A percentile compares a stretch with the other conserved stretches of the same genome.
Evolutionary conservation across 2,888 invertebrate genomes (phyloP).

Genomic region (Sericinus montela): DNA sequence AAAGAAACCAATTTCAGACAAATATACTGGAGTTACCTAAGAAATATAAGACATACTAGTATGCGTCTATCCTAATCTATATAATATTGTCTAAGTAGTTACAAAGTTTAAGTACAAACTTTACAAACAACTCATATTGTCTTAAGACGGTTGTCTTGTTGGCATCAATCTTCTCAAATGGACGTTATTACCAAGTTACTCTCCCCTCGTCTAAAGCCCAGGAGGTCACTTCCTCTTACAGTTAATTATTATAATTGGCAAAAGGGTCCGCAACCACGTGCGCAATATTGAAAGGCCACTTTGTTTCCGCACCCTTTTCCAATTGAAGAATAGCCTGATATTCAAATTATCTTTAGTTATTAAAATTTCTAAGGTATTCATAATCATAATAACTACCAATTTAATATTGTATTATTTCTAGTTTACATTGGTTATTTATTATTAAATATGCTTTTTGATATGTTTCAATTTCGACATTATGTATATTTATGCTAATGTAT

Average conservation of each 20-base stretch:
- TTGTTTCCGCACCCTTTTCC: slow-evolving; percentile 34
- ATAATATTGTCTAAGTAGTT: slow-evolving; percentile 17
- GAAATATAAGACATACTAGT: too few species aligned
- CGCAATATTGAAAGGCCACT: slow-evolving; percentile 46
- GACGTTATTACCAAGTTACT: slow-evolving; percentile 61
- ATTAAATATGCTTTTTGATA: too few species aligned
- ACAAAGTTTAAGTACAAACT: slow-evolving; percentile 41
- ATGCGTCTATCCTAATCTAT: too few species aligned
- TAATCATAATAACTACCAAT: too few species aligned
- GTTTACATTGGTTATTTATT: too few species aligned
- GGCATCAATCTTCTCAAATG: slow-evolving; percentile 71
- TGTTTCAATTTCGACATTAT: too few species aligned
- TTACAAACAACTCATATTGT: slow-evolving; percentile 50
- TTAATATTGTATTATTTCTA: too few species aligned
- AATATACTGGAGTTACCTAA: too few species aligned
- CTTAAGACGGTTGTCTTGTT: slow-evolving; percentile 70
- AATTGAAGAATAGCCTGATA: slow-evolving; percentile 20
- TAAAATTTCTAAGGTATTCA: slow-evolving; percentile 9
- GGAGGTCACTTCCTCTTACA: slow-evolving; percentile 74
- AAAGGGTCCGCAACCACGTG: slow-evolving; percentile 49
- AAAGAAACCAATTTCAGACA: too few species aligned
- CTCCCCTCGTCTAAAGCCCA: slow-evolving; percentile 50
- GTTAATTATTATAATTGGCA: slow-evolving; percentile 76
- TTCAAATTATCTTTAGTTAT: slow-evolving; percentile 18
- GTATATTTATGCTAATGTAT: too few species aligned